A percentile compares a stretch with the other conserved stretches of the same genome.
These are phyloP conservation scores for Otolemur garnettii DNA, from an alignment of 2,113 vertebrate species.

Conservation along the genomic window DNA sequence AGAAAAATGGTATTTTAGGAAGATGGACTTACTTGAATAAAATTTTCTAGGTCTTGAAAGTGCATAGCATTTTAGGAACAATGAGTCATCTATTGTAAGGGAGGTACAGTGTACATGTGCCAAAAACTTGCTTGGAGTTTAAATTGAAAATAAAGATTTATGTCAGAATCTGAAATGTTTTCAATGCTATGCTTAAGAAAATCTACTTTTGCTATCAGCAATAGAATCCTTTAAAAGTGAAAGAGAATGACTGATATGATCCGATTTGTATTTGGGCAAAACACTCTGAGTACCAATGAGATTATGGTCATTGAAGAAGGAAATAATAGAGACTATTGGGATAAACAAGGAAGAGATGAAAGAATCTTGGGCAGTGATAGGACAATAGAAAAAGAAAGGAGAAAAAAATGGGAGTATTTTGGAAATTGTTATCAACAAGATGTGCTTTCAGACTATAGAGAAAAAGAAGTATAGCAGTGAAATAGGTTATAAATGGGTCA, in stretches of 20 bases:
- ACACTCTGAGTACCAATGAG: not conserved
- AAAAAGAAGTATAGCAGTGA: not conserved
- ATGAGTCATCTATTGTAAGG: not conserved
- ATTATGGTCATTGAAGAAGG: not conserved
- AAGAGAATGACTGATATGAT: not conserved
- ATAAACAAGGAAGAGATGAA: not conserved
- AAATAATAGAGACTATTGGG: not conserved
- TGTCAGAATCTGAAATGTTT: slow-evolving; percentile 1
- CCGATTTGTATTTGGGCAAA: not conserved
- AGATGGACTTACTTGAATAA: not conserved
- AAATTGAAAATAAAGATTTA: not conserved
- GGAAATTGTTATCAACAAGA: not conserved
- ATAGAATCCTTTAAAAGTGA: not conserved
- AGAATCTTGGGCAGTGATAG: not conserved
- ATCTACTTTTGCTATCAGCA: not conserved
- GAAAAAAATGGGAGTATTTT: slow-evolving; percentile 17
- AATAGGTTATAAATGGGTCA: not conserved
- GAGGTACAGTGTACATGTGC: not conserved
- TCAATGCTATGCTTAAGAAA: not conserved
- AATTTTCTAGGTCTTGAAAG: not conserved
- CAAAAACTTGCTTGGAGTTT: not conserved
- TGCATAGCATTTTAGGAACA: not conserved
- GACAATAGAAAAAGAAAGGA: not conserved
- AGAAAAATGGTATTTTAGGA: not conserved
- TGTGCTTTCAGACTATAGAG: not conserved